Evolutionary conservation across 2,797 vertebrate species (phyloP), one percentile per base, ranked within the genome.

Genomic region (Chrosomus eos): DNA sequence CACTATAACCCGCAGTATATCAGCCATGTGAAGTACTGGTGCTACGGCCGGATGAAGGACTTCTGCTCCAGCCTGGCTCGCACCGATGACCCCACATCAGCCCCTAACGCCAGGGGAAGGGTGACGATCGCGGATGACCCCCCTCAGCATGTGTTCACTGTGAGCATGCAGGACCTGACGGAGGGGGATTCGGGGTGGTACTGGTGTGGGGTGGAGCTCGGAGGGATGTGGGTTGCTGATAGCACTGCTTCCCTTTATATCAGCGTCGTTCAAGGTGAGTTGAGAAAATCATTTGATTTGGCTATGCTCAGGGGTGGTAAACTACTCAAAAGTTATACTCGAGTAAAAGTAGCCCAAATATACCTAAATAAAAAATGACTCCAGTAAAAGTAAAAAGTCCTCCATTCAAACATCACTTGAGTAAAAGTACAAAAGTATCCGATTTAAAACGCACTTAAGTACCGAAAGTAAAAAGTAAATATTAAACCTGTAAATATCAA

Each of bases 21-120:
- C 80, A 31, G 73, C 64, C 85, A 95, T 66, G 93, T 95, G 0
- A 96, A 95, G 40, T 95, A 96, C 91, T 95, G 94, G 94, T 95
- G 95, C 60, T 81, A 10, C 0, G 94, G 95, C 19, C 79, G 36
- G 0, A 85, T 78, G 18, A 92, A 82, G 82, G 92, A 91, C 19
- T 93, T 95, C 90, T 96, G 95, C 89, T 85, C 48, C 76, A 93
- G 58, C 31, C 84, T 94, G 38, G 93, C 91, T 1, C 93, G 93
- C 3, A 93, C 94, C 1, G 93, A 95, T 13, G 13, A 88, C 38
- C n/a, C 83, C 1, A 31, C 0, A 0, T 14, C 55, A 0, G 10
- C 48, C 21, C 43, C 86, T 13, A 18, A 70, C 0, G 80, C 60
- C 0, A 86, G 72, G 9, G 76, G 83, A 23, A 92, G 81, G 85